phyloP scores from a whole-genome alignment of 1,140 invertebrate species.

The Drosophila arawakana region DNA sequence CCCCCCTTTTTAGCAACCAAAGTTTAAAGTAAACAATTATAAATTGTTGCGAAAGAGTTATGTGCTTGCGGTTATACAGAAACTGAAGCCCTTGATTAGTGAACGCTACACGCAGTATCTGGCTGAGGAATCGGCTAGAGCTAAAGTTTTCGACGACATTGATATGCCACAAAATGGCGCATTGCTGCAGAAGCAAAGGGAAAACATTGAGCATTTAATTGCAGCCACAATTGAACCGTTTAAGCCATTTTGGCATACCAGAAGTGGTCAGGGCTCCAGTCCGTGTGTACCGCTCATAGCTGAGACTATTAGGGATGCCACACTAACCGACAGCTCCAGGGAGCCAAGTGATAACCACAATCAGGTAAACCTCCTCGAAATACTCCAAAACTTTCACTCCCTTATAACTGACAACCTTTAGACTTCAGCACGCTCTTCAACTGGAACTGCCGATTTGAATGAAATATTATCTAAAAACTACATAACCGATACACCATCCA shows the following conservation, averaged over 20 bases:
- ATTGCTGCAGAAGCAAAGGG: neutral
- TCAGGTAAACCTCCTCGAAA: neutral
- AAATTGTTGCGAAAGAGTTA: constrained; percentile 15
- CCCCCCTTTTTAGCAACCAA: constrained; percentile 5
- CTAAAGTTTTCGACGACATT: neutral
- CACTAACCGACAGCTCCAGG: too few species aligned
- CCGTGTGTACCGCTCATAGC: neutral
- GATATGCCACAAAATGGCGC: neutral
- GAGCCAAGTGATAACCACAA: neutral
- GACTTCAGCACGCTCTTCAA: neutral
- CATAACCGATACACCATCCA: neutral
- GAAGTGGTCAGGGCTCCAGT: neutral
- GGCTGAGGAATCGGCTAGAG: neutral
- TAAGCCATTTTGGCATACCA: neutral
- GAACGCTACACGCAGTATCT: neutral
- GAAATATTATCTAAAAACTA: neutral
- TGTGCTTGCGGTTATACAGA: neutral
- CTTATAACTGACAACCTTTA: neutral
- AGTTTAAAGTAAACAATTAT: constrained; percentile 10
- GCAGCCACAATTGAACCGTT: constrained; percentile 4
- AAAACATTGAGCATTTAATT: neutral
- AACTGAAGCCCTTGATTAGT: constrained; percentile 11
- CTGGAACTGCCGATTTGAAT: neutral
- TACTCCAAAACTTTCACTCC: neutral
- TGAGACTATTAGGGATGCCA: neutral